These are phyloP conservation scores for Aix galericulata DNA, from an alignment of 2,113 vertebrate genomes.

Conservation along the genomic window DNA sequence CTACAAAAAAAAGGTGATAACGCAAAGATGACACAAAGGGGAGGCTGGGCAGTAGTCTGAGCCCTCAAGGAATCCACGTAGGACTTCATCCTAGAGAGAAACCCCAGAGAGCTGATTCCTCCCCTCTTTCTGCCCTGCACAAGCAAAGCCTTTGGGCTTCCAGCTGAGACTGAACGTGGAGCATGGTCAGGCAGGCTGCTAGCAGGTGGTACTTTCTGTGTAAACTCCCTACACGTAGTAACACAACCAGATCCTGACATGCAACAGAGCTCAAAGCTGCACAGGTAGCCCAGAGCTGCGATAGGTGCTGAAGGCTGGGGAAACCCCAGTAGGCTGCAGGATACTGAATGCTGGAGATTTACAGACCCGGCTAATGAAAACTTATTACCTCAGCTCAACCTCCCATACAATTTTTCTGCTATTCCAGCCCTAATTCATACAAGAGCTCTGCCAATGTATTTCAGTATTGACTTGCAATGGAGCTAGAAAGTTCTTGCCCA, in stretches of 20 bases:
- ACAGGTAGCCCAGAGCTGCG: background rate
- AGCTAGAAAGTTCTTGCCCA: background rate
- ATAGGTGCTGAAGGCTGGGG: background rate
- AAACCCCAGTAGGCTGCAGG: background rate
- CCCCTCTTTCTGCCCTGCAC: background rate
- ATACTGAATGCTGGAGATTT: background rate
- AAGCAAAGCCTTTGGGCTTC: background rate
- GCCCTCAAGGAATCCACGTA: background rate
- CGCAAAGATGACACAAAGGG: background rate
- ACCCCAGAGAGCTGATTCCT: background rate
- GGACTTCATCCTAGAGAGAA: background rate
- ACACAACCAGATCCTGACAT: background rate
- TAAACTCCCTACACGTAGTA: background rate
- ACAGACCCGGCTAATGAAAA: background rate
- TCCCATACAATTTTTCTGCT: background rate
- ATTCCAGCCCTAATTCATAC: background rate
- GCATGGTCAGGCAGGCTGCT: background rate
- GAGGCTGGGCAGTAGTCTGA: background rate
- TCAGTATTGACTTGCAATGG: background rate
- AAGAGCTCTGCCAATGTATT: background rate
- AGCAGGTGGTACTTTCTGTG: background rate
- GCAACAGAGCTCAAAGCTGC: background rate
- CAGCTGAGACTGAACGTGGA: background rate
- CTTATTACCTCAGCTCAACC: background rate
- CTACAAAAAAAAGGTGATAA: rapidly evolving